Evolutionary conservation across 23 tunicate genomes (phyloP), one percentile per base, ranked within the genome.

Genomic region (Clavelina lepadiformis): DNA sequence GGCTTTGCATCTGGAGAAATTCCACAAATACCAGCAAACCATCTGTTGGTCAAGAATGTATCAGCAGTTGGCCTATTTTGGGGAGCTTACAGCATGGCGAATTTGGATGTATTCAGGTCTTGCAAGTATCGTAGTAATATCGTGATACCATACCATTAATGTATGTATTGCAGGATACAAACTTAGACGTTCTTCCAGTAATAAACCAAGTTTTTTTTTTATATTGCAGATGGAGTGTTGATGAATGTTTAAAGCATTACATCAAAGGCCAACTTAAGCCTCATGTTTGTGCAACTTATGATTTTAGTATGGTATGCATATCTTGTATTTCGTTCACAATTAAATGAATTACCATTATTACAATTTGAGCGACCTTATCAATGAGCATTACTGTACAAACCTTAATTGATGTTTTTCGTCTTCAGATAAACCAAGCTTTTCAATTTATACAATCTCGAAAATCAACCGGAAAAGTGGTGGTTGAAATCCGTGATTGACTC

Each of bases 1-100:
- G 97, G 97, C 3, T 89, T 89, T 71, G 83, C 83, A 20, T 81
- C 91, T 15, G 97, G 97, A 19, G 70, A 89, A 3, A 76, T 82
- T 49, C 97, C 97, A 28, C 38, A 51, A 25, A 74, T 89, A 31
- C 80, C 88, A 33, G 97, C 97, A 15, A 89, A 89, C 49, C 91
- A 81, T 65, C 47, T 81, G 58, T 32, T 89, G 31, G 91, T 89
- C 13, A 89, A 89, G 44, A 89, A 89, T 74, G 89, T 60, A 3
- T 81, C 97, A 32, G 83, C 79, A 8, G 69, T 89, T 33, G 97
- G 97, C 0, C 28, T 80, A 6, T 81, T 81, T 47, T 89, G 83
- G 88, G 89, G 89, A 19, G 56, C 74, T 3, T 89, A 89, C 52
- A 28, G 46, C 31, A 38, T 56, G 31, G 49, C 31, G 0, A 58